Base-by-base conservation (phyloP, 2,113 vertebrate species). In the Hippocampus barbouri region DNA sequence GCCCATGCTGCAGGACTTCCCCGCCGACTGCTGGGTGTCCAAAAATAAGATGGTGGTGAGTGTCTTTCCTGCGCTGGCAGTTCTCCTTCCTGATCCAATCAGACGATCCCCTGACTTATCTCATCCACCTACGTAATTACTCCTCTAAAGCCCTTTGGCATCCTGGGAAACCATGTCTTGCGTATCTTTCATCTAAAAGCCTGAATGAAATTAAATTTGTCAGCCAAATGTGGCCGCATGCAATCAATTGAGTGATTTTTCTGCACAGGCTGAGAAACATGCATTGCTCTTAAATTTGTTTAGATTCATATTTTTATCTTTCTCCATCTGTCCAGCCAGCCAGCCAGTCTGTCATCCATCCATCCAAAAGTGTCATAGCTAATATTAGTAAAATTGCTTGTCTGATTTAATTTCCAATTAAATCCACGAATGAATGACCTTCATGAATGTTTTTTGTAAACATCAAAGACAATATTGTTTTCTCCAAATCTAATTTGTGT, bases 1-100 rank as follows among this genome's bases (percentile, higher is more conserved):
- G 72, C 97, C 97, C 69, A 99, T 99, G 97, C 93, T 99, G 82
- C 97, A 99, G 86, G 97, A 98, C 89, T 99, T 98, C 76, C 97
- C 97, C 0, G 88, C 93, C 0, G 96, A 99, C 86, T 99, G 97
- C 84, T 99, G 97, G 97, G 96, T 99, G 72, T 94, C 97, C 81
- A 95, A 98, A 90, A 98, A 98, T 88, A 94, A 92, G 85, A 98
- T 98, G 97, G 96, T 98, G 97, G 97, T 98, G 89, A 95, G 97
- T 91, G 68, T 49, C 65, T 72, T 69, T 78, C 54, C 74, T 66
- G 41, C n/a, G 2, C 14, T 47, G 34, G 34, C 12, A 7, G 43
- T 45, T 10, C 2, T 69, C 21, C 27, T 69, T 41, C 69, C 67
- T 79, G 41, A 76, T 73, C 8, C 6, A 80, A 88, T 87, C 78